Percentiles rank a stretch among this genome's conserved stretches.
Evolutionary conservation across 30 jellyfish, hydroid and myxozoan genomes (phyloP).

Genomic region (Catostylus mosaicus): DNA sequence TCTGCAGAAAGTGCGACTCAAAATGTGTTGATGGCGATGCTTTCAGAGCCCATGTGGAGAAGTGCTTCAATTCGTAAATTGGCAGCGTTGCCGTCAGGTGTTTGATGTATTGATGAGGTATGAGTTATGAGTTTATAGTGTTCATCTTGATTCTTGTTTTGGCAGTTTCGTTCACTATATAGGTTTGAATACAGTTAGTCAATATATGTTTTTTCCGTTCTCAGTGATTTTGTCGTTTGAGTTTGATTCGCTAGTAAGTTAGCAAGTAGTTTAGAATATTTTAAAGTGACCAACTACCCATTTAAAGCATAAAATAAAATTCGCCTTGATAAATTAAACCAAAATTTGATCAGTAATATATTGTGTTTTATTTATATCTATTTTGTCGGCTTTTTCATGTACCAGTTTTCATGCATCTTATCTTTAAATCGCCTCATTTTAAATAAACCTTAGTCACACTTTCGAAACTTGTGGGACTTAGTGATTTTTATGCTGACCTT

Average conservation of each 20-base stretch:
- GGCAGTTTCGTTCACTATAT: not conserved
- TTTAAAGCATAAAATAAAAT: not conserved
- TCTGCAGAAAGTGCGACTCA: slow-evolving; percentile 89
- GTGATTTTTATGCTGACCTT: too few species aligned
- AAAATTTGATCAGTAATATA: not conserved
- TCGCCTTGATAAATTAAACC: not conserved
- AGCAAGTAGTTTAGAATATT: not conserved
- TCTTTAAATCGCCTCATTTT: too few species aligned
- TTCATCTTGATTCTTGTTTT: not conserved
- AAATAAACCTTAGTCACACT: too few species aligned
- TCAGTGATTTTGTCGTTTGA: not conserved
- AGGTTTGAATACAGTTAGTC: too few species aligned
- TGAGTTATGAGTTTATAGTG: not conserved
- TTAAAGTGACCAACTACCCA: not conserved
- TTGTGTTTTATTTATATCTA: not conserved
- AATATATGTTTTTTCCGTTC: too few species aligned
- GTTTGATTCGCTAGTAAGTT: not conserved
- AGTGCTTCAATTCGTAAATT: slow-evolving; percentile 73
- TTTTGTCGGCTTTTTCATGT: not conserved
- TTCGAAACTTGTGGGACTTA: too few species aligned
- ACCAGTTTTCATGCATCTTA: too few species aligned
- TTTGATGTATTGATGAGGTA: not conserved
- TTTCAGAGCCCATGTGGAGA: slow-evolving; percentile 93
- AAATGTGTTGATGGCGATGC: slow-evolving; percentile 84
- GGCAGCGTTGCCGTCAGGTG: not conserved